Base-by-base conservation (phyloP, 2,113 vertebrate species). In the Cranoglanis bouderius region DNA sequence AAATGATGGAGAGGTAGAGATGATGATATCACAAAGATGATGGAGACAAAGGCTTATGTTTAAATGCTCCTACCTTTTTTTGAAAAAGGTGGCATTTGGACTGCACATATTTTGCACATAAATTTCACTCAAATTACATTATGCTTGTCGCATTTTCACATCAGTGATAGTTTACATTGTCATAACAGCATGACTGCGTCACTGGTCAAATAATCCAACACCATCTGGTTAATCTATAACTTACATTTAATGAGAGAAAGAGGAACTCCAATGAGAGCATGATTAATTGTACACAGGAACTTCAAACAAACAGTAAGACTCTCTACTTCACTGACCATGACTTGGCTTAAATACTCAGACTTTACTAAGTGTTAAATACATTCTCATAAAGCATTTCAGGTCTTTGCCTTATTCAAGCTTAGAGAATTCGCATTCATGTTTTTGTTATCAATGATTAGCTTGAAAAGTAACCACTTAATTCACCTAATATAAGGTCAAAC, bases 401-500 rank as follows among this genome's bases (percentile, higher is more conserved):
- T 18, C 49, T 57, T 43, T 65, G 32, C 16, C 67, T 46, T 10
- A 70, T 88, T 43, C n/a, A 82, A 38, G 12, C 55, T 82, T 32
- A 21, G n/a, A 32, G 51, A 75, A 87, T 72, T 74, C 85, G 78
- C 67, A 72, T 43, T 35, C 26, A 46, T 89, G 81, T 88, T 87
- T 88, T 89, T 81, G 19, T 43, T 81, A 78, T 90, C 87, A 74
- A 82, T 43, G 53, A 80, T 89, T 82, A 84, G 59, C 77, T 85
- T 29, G 53, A 84, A 87, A 90, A 63, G 59, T 65, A 90, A 82
- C 77, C 74, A 89, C 86, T 87, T 89, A 88, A 89, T 89, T 90
- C 40, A 74, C 63, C 81, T 88, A 87, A 89, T 88, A 72, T 82
- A 89, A 90, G 86, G 89, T 89, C 78, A 88, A 87, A 90, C 70